A percentile compares a stretch with the other conserved stretches of the same genome.
Evolutionary conservation across 2,113 vertebrate genomes (phyloP).

Genomic region (Neoarius graeffei): DNA sequence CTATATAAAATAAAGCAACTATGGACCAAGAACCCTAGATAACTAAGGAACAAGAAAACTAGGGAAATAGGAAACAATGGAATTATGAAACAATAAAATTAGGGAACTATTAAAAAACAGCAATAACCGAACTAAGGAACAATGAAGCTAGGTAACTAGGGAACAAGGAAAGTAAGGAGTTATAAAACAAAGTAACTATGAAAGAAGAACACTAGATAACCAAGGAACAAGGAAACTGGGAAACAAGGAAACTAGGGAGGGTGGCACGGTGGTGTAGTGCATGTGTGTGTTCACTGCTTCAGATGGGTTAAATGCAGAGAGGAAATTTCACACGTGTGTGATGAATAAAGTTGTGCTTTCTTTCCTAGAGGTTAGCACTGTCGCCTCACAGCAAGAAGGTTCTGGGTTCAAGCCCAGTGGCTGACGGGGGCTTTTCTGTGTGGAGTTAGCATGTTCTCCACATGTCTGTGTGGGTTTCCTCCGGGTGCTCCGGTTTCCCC

Average conservation of each 20-base stretch:
- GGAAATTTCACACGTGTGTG: no score
- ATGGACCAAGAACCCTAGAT: neutral
- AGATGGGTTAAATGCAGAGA: no score
- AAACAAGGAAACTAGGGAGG: neutral
- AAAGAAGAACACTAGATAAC: neutral
- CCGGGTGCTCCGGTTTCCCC: no score
- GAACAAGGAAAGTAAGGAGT: neutral
- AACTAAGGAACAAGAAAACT: neutral
- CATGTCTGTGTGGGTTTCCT: no score
- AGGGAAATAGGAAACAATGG: neutral
- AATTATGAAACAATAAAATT: neutral
- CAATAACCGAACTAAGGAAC: neutral
- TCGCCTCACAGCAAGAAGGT: no score
- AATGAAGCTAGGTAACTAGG: neutral
- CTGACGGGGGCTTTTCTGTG: no score
- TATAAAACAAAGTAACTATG: neutral
- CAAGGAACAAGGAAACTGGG: neutral
- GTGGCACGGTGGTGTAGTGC: no score
- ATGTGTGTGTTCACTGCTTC: no score
- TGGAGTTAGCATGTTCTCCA: no score
- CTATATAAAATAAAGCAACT: neutral
- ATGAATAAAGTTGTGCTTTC: no score
- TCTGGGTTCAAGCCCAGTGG: no score
- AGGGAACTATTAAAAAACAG: neutral
- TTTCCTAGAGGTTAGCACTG: no score